Evolutionary conservation across 2,888 invertebrate species (phyloP), one percentile per base, ranked within the genome.

Genomic region (Scelioninae gen. 1): DNA sequence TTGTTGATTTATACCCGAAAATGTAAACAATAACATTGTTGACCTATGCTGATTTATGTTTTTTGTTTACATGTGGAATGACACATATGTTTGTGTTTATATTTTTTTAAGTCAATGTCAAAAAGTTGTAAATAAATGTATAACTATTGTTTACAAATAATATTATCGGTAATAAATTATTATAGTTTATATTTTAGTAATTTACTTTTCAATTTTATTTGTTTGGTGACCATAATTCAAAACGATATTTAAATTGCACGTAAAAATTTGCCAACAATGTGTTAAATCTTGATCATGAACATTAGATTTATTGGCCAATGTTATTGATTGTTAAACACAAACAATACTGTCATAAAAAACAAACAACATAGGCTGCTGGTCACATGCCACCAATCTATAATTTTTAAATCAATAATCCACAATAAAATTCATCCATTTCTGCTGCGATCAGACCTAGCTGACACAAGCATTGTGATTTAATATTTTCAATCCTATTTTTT

Each of bases 401-500:
- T 55, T 55, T 55, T 32, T 55, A 34, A 55, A 34, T 55, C 34
- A 55, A 55, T 55, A 55, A 55, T 55, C 55, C 7, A 13, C 55
- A 55, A 34, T 49, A 29, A 49, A 51, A 58, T 58, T 16, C 43
- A 53, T 10, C 45, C 16, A 7, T 13, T n/a, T 29, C 13, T 11
- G 9, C 29, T 40, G 11, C 8, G 5, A 11, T 58, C 40, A 40
- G 40, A 55, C 45, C 29, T 66, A 31, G 6, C 45, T 0, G 16
- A 49, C 16, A 45, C 31, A 15, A 10, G 10, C 38, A 23, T 45
- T 23, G 60, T 45, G 34, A 63, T 63, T 63, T 49, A 49, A 63
- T 63, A 63, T 63, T 49, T 49, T 34, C 63, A 10, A 34, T 10
- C 32, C 29, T 47, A 23, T 65, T 65, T 23, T 65, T 60, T 71